These are phyloP conservation scores for Agriopis aurantiaria DNA, from an alignment of 2,888 invertebrate species.

Conservation along the genomic window DNA sequence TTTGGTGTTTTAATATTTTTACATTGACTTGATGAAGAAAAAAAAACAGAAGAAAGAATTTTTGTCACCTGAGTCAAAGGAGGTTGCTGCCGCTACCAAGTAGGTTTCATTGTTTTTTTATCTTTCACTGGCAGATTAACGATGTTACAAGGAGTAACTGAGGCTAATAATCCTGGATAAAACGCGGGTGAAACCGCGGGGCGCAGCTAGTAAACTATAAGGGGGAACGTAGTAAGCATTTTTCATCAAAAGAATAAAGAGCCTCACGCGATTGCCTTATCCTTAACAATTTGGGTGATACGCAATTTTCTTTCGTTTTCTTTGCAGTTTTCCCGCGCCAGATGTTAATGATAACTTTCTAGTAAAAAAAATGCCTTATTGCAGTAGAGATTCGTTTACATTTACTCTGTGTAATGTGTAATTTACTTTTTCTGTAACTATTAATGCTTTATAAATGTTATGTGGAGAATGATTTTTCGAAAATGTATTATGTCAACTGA, in stretches of 20 bases:
- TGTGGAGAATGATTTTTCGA: background rate
- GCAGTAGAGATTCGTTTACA: background rate
- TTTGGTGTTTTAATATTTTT: too few species aligned
- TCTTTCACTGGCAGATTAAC: too few species aligned
- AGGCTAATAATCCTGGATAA: too few species aligned
- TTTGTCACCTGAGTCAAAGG: too few species aligned
- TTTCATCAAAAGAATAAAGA: conserved; percentile 32
- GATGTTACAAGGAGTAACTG: too few species aligned
- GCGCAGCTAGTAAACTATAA: background rate
- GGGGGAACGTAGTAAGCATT: conserved; percentile 17
- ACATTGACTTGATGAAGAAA: too few species aligned
- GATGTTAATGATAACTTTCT: conserved; percentile 39
- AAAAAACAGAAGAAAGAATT: too few species aligned
- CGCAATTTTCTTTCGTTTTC: conserved; percentile 43
- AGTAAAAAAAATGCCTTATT: conserved; percentile 8
- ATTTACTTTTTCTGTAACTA: background rate
- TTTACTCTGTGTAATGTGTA: conserved; percentile 1
- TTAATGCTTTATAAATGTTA: background rate
- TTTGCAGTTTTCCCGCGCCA: conserved; percentile 37
- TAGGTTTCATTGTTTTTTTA: too few species aligned
- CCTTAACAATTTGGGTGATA: conserved; percentile 36
- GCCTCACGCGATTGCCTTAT: conserved; percentile 28
- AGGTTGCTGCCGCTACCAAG: too few species aligned
- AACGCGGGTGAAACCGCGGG: too few species aligned
- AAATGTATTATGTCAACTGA: too few species aligned